Conservation (phyloP, 2,888 invertebrate species). For the Agrotis clavis region DNA sequence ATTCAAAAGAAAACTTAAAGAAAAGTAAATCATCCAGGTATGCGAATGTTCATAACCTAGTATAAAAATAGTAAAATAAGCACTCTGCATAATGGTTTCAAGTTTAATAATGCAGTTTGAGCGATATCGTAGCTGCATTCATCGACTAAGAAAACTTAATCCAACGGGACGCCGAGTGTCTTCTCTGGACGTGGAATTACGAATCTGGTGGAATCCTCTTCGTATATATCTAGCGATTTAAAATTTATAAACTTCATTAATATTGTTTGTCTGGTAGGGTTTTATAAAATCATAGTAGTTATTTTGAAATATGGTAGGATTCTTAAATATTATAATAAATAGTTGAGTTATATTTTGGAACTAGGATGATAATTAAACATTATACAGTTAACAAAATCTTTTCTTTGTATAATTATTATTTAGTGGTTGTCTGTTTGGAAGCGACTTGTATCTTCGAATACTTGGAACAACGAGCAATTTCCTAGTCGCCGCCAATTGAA, state of each 20-base stretch:
- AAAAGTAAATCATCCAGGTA: constrained; percentile 31
- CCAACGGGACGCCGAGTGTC: constrained; percentile 68
- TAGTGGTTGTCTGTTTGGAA: background rate
- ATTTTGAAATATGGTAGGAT: too few relatives aligned
- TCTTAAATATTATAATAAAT: too few relatives aligned
- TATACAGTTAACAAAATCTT: background rate
- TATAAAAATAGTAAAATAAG: constrained; percentile 50
- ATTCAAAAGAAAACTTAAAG: constrained; percentile 33
- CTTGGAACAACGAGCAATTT: background rate
- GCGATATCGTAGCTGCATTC: constrained; percentile 74
- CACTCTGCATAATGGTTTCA: constrained; percentile 26
- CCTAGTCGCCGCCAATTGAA: background rate
- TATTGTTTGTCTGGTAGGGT: background rate
- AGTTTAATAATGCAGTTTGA: constrained; percentile 64
- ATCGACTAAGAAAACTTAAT: constrained; percentile 79
- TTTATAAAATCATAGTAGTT: background rate
- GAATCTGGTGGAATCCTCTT: constrained; percentile 26
- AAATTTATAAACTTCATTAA: background rate
- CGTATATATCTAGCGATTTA: background rate
- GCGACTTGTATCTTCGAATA: background rate
- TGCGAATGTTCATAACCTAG: constrained; percentile 47
- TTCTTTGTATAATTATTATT: background rate
- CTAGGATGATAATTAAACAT: background rate
- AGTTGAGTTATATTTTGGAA: too few relatives aligned
- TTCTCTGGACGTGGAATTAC: constrained; percentile 58